Conservation (phyloP, 2,888 invertebrate genomes). For the Meta bourneti region DNA sequence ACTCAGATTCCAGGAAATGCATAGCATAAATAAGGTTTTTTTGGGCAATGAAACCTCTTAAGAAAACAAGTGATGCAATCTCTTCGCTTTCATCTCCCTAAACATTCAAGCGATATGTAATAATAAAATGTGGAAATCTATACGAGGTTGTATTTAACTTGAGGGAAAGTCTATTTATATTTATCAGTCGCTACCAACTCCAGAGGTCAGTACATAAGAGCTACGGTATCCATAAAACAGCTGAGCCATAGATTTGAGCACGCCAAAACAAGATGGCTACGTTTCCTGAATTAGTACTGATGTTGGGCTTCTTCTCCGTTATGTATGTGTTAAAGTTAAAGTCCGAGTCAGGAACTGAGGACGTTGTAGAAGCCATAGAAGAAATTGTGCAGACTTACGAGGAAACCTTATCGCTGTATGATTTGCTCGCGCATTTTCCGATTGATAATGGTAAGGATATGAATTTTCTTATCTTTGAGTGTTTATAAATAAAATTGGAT, state of each 20-base stretch:
- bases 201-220: conserved; percentile 13
- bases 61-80: not conserved
- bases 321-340: not conserved
- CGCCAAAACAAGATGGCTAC: conserved; percentile 21
- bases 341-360: not conserved
- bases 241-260: conserved; percentile 24
- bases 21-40: not conserved
- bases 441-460: conserved; percentile 58
- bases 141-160: not conserved
- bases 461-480: not conserved
- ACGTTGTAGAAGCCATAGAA: conserved; percentile 33
- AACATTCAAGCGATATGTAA: not conserved
- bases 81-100: not conserved
- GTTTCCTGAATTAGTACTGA: conserved; percentile 1
- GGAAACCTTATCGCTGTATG: conserved; percentile 28
- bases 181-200: conserved; percentile 2
- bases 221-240: conserved; percentile 21
- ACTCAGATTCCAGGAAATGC: not conserved
- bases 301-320: conserved; percentile 14
- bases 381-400: conserved; percentile 45
- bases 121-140: not conserved
- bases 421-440: conserved; percentile 61
- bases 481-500: not conserved
- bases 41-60: not conserved
- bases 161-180: conserved; percentile 3